Evolutionary conservation across 2,113 vertebrate species (phyloP), one percentile per base, ranked within the genome.

Genomic region (Perognathus longimembris): DNA sequence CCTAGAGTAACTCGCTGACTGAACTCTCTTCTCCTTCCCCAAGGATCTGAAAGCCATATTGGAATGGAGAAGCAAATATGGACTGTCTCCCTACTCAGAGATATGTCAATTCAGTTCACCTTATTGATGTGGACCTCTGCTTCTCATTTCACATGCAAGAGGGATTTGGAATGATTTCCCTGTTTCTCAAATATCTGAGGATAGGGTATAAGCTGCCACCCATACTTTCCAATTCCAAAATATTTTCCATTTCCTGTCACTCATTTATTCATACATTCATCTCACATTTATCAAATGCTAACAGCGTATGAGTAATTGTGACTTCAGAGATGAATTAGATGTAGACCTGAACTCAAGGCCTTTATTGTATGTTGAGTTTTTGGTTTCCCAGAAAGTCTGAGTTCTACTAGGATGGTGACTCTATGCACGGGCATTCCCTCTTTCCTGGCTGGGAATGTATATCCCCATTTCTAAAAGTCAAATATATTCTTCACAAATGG

Each of bases 371-470:
- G 64, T 71, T 73, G 2, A 61, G 77, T 15, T 57, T 74, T 70
- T 73, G 5, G 75, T 69, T 92, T 93, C 78, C 26, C 78, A 34
- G 70, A 95, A 26, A 15, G 8, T 63, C 63, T 85, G 74, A 70
- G 21, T 75, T 92, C 24, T 24, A 12, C 42, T 79, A 50, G 30
- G 26, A 76, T 86, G 6, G 12, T 38, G 5, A 71, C 20, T 73
- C 18, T 69, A 18, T 30, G 26, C 70, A 59, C 42, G 54, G 1
- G 0, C 9, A 54, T 6, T 67, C 66, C 90, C 54, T 82, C 28
- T 0, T 50, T 15, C 15, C 7, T 74, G 24, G 12, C 15, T 61
- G 57, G 32, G 10, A 7, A 26, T 0, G 2, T 38, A 34, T 10
- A 64, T 28, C 4, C 30, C 18, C n/a, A 64, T 38, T 81, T 93